Conservation (phyloP, 2,113 vertebrate genomes). For the Indicator indicator region DNA sequence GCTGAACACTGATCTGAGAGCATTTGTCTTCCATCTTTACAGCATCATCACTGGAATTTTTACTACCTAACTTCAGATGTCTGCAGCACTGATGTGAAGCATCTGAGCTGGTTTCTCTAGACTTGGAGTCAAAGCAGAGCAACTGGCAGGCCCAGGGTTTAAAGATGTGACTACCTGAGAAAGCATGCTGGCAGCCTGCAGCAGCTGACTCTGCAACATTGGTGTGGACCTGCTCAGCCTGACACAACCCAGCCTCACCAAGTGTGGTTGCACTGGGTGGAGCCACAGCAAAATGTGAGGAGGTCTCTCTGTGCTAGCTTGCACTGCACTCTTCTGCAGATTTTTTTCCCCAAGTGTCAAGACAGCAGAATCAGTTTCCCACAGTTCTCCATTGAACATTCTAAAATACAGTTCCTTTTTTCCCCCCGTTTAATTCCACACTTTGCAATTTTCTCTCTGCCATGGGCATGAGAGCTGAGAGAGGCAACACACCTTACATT, state of each 20-base stretch:
- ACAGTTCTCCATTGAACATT: not conserved
- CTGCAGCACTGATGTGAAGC: not conserved
- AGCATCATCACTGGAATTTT: not conserved
- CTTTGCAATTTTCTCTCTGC: not conserved
- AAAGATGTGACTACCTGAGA: not conserved
- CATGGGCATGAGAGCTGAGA: not conserved
- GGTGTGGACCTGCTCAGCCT: not conserved
- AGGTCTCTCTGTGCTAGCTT: not conserved
- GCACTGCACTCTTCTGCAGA: not conserved
- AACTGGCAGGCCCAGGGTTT: not conserved
- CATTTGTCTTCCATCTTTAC: not conserved
- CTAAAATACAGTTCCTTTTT: not conserved
- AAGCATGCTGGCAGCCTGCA: not conserved
- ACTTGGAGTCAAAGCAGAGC: not conserved
- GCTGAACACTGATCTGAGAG: not conserved
- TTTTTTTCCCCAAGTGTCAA: not conserved
- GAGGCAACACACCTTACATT: not conserved
- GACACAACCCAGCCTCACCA: not conserved
- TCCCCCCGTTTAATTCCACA: not conserved
- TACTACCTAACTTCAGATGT: not conserved
- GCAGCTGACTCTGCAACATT: constrained; percentile 16
- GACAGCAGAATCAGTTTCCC: not conserved
- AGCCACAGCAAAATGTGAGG: not conserved
- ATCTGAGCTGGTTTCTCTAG: not conserved
- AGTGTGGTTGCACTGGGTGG: constrained; percentile 1